Evolutionary conservation across 2,797 vertebrate genomes (phyloP).

Genomic region (Microctenopoma steveboyesi): DNA sequence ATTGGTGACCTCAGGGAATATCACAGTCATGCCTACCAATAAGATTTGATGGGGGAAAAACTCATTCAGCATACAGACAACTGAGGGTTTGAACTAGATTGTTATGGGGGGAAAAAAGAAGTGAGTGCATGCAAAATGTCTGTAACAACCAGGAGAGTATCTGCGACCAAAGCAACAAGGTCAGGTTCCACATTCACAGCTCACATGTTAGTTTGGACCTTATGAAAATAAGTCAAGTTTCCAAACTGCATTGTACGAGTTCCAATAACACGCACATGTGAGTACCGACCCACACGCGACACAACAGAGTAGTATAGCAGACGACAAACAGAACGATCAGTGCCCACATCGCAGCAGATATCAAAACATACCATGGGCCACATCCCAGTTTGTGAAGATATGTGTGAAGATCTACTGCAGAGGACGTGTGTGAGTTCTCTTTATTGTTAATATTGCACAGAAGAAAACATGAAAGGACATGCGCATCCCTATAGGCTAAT

Average conservation of each 20-base stretch:
- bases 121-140: background rate
- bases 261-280: background rate
- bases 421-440: constrained; percentile 31
- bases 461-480: constrained; percentile 24
- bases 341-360: constrained; percentile 34
- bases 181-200: too few species aligned
- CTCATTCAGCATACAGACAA: background rate
- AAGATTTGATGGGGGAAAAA: background rate
- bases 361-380: constrained; percentile 11
- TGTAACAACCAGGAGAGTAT: background rate
- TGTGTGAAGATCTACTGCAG: constrained; percentile 40
- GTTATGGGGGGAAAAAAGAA: background rate
- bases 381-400: constrained; percentile 29
- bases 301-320: constrained; percentile 1
- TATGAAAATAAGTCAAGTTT: background rate
- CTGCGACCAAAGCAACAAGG: background rate
- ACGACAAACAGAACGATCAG: constrained; percentile 25
- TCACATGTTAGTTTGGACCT: background rate
- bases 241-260: background rate
- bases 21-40: too few species aligned
- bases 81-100: background rate
- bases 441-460: constrained; percentile 4
- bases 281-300: background rate
- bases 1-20: constrained; percentile 4
- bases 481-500: constrained; percentile 30